These are phyloP conservation scores for Engystomops pustulosus DNA, from an alignment of 2,113 vertebrate species.

Conservation along the genomic window DNA sequence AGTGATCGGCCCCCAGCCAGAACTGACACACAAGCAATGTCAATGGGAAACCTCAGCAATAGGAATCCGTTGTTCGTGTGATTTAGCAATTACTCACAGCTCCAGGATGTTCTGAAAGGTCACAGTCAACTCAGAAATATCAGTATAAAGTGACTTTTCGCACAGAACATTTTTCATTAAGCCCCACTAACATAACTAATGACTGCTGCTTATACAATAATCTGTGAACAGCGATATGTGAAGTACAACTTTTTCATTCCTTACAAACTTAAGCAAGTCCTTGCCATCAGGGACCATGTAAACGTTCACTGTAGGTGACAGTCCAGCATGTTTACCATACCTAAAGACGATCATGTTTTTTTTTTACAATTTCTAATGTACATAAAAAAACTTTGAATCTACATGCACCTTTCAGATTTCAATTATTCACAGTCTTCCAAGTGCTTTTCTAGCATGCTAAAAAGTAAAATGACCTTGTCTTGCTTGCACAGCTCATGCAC, in stretches of 20 bases:
- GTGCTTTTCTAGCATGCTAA: too few species aligned
- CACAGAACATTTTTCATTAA: constrained; percentile 20
- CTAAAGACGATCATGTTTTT: too few species aligned
- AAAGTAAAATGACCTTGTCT: too few species aligned
- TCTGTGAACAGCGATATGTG: neutral
- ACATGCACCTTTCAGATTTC: too few species aligned
- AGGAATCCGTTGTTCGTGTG: constrained; percentile 6
- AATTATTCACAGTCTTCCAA: too few species aligned
- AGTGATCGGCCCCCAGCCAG: neutral
- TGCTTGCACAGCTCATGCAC: too few species aligned
- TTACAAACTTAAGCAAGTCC: neutral
- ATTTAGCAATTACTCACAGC: constrained; percentile 31
- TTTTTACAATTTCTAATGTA: too few species aligned
- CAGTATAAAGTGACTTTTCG: constrained; percentile 37
- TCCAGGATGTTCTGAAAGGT: constrained; percentile 43
- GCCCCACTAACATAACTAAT: constrained; percentile 3
- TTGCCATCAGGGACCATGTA: too few species aligned
- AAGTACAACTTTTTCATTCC: neutral
- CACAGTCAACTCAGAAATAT: constrained; percentile 48
- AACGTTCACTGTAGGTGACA: too few species aligned
- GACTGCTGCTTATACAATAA: neutral
- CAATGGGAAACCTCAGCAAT: neutral
- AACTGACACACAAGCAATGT: neutral
- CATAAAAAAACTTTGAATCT: too few species aligned
- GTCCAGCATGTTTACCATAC: too few species aligned